Evolutionary conservation across 2,888 invertebrate species (phyloP), one percentile per base, ranked within the genome.

Genomic region (Holacanthella duospinosa): DNA sequence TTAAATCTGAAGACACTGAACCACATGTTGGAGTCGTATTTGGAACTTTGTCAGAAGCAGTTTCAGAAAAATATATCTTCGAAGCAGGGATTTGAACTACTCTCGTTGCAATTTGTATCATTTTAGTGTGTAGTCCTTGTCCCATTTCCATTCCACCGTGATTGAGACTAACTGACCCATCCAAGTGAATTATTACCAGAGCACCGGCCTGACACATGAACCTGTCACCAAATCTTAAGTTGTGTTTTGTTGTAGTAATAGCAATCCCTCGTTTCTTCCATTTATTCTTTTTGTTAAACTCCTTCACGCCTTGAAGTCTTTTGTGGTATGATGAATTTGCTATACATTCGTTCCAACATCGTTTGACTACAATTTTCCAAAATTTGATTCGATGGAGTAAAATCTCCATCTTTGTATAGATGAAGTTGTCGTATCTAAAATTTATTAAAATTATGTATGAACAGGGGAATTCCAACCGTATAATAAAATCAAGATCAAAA

Each of bases 1-100:
- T 93, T 1, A 94, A 77, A 80, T 94, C 94, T 0, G 93, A 91
- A 0, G 89, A 86, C 27, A 85, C 84, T 76, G 92, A 92, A 9
- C 89, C 94, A 1, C 93, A 93, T 0, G 93, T 93, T 0, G 93
- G 83, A 6, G 89, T 87, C 0, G 92, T 87, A 74, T 94, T 94
- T 0, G 93, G 92, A 1, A 93, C 89, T 80, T 91, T 93, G 75
- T 93, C 93, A 0, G 92, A 92, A 0, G 88, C 78, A 0, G 90
- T 89, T 77, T 93, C 93, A 28, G 84, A 83, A 19, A 91, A 85
- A 75, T 90, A 87, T 73, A 93, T 89, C 74, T 84, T 83, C 0
- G 85, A 83, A 0, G 82, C 76, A 2, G 87, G 84, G 36, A 90
- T 83, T 59, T 82, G 85, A 19, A 93, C 79, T 0, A 81, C 82